phyloP scores from a whole-genome alignment of 1,140 invertebrate species.

The Aphis craccivora region DNA sequence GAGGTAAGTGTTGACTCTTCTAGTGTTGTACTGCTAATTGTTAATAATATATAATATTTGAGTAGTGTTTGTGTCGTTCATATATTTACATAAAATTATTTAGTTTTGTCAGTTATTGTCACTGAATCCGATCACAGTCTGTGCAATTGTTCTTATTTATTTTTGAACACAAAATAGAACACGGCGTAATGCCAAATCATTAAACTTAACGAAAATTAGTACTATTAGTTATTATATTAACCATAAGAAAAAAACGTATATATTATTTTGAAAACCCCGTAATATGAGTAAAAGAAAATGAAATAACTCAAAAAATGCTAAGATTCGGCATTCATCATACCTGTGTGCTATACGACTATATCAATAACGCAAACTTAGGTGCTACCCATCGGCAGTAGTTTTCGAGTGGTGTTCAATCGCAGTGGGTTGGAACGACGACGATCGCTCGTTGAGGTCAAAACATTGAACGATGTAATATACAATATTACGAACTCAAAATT shows the following conservation, averaged over 20 bases:
- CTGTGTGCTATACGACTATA: too few relatives aligned
- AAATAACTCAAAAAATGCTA: neutral
- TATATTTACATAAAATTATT: too few relatives aligned
- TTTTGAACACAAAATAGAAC: neutral
- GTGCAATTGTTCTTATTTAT: neutral
- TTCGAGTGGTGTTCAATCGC: too few relatives aligned
- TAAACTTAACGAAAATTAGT: neutral
- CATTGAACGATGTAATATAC: neutral
- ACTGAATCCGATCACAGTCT: neutral
- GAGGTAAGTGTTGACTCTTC: neutral
- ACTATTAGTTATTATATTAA: neutral
- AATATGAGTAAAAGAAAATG: neutral
- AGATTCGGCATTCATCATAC: too few relatives aligned
- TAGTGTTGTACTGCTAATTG: neutral
- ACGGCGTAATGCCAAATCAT: neutral
- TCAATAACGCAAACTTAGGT: neutral
- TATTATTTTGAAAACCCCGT: neutral
- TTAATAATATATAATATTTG: neutral
- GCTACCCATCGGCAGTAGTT: neutral
- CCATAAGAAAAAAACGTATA: neutral
- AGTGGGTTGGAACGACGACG: neutral
- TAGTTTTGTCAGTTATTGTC: neutral
- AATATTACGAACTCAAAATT: neutral
- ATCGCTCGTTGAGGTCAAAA: neutral
- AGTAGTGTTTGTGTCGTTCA: neutral